Percentiles rank a stretch among this genome's conserved stretches.
Evolutionary conservation across 2,797 vertebrate genomes (phyloP).

Genomic region (Manis crassicaudata): DNA sequence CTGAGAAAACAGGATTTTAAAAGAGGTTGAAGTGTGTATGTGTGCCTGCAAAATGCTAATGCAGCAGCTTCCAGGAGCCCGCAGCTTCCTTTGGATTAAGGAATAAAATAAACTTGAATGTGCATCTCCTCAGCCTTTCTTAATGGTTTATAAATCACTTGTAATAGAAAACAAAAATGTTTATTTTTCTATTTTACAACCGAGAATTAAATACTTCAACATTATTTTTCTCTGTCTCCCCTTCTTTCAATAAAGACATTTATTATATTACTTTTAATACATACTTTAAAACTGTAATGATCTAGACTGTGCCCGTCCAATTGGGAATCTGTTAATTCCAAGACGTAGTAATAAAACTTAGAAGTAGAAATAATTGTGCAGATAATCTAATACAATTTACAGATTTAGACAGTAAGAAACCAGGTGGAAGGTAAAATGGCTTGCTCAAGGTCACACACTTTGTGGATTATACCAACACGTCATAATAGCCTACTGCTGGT

Average conservation of each 20-base stretch:
- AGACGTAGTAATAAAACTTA: background rate
- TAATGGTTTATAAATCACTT: constrained; percentile 69
- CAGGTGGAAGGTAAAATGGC: background rate
- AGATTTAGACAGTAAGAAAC: background rate
- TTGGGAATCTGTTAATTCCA: background rate
- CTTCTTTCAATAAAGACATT: constrained; percentile 18
- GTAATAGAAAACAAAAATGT: constrained; percentile 61
- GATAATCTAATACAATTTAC: background rate
- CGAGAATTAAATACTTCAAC: constrained; percentile 43
- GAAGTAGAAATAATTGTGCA: background rate
- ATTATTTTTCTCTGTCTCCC: background rate
- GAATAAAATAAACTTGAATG: constrained; percentile 70
- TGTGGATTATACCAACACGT: background rate
- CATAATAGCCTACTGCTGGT: background rate
- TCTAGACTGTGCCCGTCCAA: background rate
- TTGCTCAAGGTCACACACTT: background rate
- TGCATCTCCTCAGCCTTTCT: constrained; percentile 39
- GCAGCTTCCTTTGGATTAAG: constrained; percentile 44
- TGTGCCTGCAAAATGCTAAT: constrained; percentile 58
- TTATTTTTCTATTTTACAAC: constrained; percentile 43
- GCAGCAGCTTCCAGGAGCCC: constrained; percentile 34
- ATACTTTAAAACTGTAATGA: background rate
- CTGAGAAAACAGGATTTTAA: constrained; percentile 59
- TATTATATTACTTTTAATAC: background rate
- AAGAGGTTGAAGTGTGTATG: background rate